Evolutionary conservation across 2,113 vertebrate species (phyloP), one percentile per base, ranked within the genome.

Genomic region (Monopterus albus): DNA sequence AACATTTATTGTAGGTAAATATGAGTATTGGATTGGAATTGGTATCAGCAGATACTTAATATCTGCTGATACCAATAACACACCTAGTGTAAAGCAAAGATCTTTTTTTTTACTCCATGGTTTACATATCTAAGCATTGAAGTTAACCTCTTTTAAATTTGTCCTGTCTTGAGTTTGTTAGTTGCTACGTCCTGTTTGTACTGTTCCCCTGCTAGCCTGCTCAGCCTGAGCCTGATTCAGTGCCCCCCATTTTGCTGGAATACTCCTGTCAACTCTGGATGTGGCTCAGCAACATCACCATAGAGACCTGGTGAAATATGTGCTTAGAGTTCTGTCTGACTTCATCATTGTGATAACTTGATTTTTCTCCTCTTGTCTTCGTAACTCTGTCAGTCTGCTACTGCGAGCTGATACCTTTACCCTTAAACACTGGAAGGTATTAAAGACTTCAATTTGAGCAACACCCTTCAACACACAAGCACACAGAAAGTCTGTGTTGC

Each of bases 391-490:
- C 43, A 49, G 42, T 38, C 21, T 52, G 38, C 18, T 28, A 46
- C 55, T 66, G 55, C 46, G 55, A 65, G 46, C 40, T 49, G 60
- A 70, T 18, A 47, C 45, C 46, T 40, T 29, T 31, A 31, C 50
- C 42, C 38, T 29, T 38, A 29, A 72, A 51, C 67, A 62, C 36
- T 33, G 21, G 38, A 55, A 35, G 12, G 25, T 62, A 50, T 38
- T 73, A 50, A 29, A 62, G 20, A 69, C 31, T 57, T 52, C 4
- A 60, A 58, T 53, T 46, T 57, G 57, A 64, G 63, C 14, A 58
- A 35, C 43, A 53, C 23, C 51, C 49, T 25, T 36, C 12, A 43
- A n/a, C 49, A 35, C 29, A 58, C 40, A 69, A 1, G 63, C n/a
- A 39, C 12, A 63, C 21, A 57, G 49, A 61, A 6, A 38, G 20